A percentile compares a stretch with the other conserved stretches of the same genome.
These are phyloP conservation scores for Stictonetta naevosa DNA, from an alignment of 2,113 vertebrate species.

Conservation along the genomic window DNA sequence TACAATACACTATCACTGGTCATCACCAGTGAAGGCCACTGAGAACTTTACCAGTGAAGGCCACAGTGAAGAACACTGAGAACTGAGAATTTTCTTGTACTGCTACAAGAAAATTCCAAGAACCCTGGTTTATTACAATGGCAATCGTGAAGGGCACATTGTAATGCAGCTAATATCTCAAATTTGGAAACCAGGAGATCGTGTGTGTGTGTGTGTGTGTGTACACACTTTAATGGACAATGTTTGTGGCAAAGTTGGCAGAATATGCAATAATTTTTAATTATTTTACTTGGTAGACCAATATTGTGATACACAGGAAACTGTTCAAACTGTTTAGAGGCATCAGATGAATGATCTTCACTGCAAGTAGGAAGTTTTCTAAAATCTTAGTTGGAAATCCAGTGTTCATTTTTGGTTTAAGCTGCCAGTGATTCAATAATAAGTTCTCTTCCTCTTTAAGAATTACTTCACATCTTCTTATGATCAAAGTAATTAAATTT, in stretches of 20 bases:
- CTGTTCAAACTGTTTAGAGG: background rate
- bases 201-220: too few species aligned
- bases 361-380: background rate
- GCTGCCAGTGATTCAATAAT: background rate
- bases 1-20: background rate
- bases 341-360: background rate
- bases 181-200: background rate
- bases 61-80: too few species aligned
- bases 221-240: too few species aligned
- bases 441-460: background rate
- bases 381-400: background rate
- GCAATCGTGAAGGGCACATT: background rate
- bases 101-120: background rate
- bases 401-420: background rate
- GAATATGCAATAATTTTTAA: background rate
- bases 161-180: background rate
- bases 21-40: background rate
- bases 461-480: background rate
- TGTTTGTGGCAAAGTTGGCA: background rate
- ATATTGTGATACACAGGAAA: background rate
- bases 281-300: background rate
- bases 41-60: background rate
- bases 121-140: background rate
- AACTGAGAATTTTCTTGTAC: too few species aligned
- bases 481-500: background rate